Conservation (phyloP, 2,113 vertebrate genomes). For the Equus przewalskii region DNA sequence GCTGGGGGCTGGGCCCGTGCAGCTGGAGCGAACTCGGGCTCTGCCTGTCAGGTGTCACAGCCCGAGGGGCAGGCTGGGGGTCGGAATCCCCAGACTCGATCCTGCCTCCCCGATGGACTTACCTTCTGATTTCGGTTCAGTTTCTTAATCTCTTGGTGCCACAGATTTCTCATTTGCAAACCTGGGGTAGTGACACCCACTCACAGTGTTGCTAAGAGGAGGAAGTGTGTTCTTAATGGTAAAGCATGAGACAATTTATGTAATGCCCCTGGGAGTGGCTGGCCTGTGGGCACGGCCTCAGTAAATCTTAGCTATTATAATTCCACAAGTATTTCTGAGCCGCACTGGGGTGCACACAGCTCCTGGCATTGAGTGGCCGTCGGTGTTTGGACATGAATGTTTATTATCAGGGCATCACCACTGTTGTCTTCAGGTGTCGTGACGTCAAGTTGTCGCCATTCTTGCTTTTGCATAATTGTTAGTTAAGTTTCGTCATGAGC, state of each 20-base stretch:
- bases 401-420: not conserved
- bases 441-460: not conserved
- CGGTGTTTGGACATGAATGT: not conserved
- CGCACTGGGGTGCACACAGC: rapidly evolving
- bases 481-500: not conserved
- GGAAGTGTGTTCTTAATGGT: not conserved
- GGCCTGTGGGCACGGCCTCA: not conserved
- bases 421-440: not conserved
- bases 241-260: not conserved
- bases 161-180: not conserved
- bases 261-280: not conserved
- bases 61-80: not conserved
- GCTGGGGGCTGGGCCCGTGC: not conserved
- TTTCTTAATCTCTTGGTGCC: not conserved
- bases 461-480: not conserved
- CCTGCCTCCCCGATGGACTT: not conserved
- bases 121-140: too few relatives aligned
- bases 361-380: not conserved
- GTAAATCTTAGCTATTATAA: not conserved
- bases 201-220: not conserved
- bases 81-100: too few relatives aligned
- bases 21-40: not conserved
- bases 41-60: not conserved
- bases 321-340: not conserved
- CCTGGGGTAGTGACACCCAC: not conserved